Evolutionary conservation across 2,113 vertebrate genomes (phyloP), one percentile per base, ranked within the genome.

Genomic region (Rhizomys pruinosus): DNA sequence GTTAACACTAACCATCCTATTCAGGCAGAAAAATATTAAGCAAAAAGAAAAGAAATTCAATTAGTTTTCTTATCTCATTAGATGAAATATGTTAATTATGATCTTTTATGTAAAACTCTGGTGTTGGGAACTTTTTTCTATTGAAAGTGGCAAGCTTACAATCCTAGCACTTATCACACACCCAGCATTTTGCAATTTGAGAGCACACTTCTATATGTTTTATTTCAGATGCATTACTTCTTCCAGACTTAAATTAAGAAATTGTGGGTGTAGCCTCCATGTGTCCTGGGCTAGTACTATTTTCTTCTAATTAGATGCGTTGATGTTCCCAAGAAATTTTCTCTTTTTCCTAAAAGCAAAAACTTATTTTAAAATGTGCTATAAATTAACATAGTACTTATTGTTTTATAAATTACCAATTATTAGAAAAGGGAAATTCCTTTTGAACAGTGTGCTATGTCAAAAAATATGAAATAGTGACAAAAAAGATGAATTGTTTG

Each of bases 311-410:
- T 85, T 85, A 85, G 57, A 37, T 91, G 3, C 88, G 19, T 82
- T 77, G 27, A 66, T 20, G 11, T 76, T 9, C 32, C 34, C 66
- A 47, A 72, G 39, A 7, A 73, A 44, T 80, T 93, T 89, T 74
- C n/a, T 69, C 68, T 57, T 44, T 74, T 84, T 1, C 12, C 81
- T 85, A 80, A 66, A 61, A 20, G 74, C 20, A 32, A 63, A 68
- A 95, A 68, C 2, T 92, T 88, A 77, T 86, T 89, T 84, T 87
- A 23, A 73, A 88, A 93, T 23, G 52, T 89, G 69, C 8, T 71
- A 88, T 81, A n/a, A 34, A 88, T 61, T 91, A 61, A 59, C 39
- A 68, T 19, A 25, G 25, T 64, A 55, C 4, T 92, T 57, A 84
- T 57, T n/a, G 69, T 90, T 57, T 84, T 87, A 39, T 91, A 68